These are phyloP conservation scores for Oryctolagus cuniculus DNA, from an alignment of 2,113 vertebrate genomes.

Conservation along the genomic window mOryCun1.1 NC_091435.1:127940501-127941000, in stretches of 20 bases:
- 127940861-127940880: not conserved
- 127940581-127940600: slow-evolving; percentile 68
- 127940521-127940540: slow-evolving; percentile 38
- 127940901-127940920: not conserved
- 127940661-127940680: slow-evolving; percentile 57
- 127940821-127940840: not conserved
- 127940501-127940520: slow-evolving; percentile 10
- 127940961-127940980: slow-evolving; percentile 17
- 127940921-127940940: slow-evolving; percentile 18
- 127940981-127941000: not conserved
- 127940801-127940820: not conserved
- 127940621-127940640: slow-evolving; percentile 80
- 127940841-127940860: not conserved
- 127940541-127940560: slow-evolving; percentile 41
- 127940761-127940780: not conserved
- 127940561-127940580: slow-evolving; percentile 26
- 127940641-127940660: slow-evolving; percentile 80
- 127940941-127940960: not conserved
- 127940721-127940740: slow-evolving; percentile 36
- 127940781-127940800: slow-evolving; percentile 52
- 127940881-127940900: not conserved
- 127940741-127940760: slow-evolving; percentile 22
- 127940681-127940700: slow-evolving; percentile 27
- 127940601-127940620: slow-evolving; percentile 80
- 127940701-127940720: slow-evolving; percentile 52